phyloP scores from a whole-genome alignment of 2,888 invertebrate genomes.

The Odontocolon sp. region DNA sequence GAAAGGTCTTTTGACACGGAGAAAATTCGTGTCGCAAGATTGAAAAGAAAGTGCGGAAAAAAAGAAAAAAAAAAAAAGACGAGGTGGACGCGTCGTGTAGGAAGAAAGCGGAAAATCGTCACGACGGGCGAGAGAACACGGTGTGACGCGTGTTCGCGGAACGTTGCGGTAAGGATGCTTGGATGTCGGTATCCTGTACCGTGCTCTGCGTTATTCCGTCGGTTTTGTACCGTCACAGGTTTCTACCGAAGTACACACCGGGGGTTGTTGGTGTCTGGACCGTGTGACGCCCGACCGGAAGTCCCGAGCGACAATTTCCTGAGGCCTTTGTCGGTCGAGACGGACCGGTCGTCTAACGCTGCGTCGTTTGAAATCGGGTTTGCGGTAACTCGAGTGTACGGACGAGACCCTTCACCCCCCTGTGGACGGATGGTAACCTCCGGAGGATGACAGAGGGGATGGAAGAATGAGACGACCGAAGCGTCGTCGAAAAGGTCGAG shows the following conservation, averaged over 20 bases:
- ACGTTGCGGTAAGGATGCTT: constrained; percentile 3
- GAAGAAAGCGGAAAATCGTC: constrained; percentile 3
- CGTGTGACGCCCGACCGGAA: constrained; percentile 58
- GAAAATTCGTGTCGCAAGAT: neutral
- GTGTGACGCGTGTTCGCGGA: constrained; percentile 19
- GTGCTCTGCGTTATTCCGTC: constrained; percentile 11
- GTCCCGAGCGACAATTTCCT: constrained; percentile 65
- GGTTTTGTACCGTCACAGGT: too few species aligned
- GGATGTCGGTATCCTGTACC: constrained; percentile 14
- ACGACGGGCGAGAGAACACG: constrained; percentile 11
- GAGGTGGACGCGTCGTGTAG: neutral
- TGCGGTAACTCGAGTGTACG: constrained; percentile 55
- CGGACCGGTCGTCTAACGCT: constrained; percentile 32
- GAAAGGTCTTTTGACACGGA: constrained; percentile 5
- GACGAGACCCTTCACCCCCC: neutral
- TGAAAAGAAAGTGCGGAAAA: constrained; percentile 9
- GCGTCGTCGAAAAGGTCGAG: constrained; percentile 1
- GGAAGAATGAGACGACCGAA: neutral
- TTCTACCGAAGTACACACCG: too few species aligned
- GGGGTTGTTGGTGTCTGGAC: constrained; percentile 13
- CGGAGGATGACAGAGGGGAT: neutral
- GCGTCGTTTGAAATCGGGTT: constrained; percentile 58
- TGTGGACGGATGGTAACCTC: constrained; percentile 27
- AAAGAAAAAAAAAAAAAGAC: neutral
- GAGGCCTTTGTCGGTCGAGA: constrained; percentile 58